Evolutionary conservation across 1,140 invertebrate genomes (phyloP), one percentile per base, ranked within the genome.

Genomic region (Branchinecta lindahli): DNA sequence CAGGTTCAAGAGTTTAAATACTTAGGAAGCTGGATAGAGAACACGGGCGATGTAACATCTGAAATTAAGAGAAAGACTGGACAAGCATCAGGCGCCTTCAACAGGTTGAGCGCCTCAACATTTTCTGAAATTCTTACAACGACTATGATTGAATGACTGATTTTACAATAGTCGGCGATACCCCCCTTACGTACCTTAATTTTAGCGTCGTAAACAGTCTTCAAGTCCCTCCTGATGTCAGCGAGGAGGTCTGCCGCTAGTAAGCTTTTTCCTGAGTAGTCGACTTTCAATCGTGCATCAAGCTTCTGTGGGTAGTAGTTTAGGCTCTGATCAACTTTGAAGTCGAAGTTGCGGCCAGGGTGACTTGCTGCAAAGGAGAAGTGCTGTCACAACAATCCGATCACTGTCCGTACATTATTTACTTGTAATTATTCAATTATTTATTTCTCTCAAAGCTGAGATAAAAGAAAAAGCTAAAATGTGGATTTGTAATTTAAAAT

Each of bases 191-290:
- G 12, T 71, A 69, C 70, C 68, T 72, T 72, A 65, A 66, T 44
- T 15, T 33, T 67, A 46, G 44, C 69, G 15, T 72, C 71, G 71
- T 72, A 72, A 8, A 70, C 15, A 45, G 65, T 70, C 68, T 69
- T 72, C 18, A 68, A 3, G n/a, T 69, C 68, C n/a, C 45, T n/a
- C 47, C 52, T 69, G 46, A 69, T 69, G 21, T 69, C 46, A 45
- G 21, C 45, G n/a, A 46, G 46, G n/a, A 69, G n/a, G 8, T 69
- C 68, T 7, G 45, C 68, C 45, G 0, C 52, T 10, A 69, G 44
- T n/a, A 69, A n/a, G 68, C 46, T 45, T 8, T 15, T 69, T 45
- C 45, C 47, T n/a, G 12, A 44, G 12, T 46, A 69, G 10, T 69
- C 68, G 7, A 69, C 15, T 20, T 33, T 45, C 44, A 69, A 69